phyloP scores from a whole-genome alignment of 2,888 invertebrate species.

The Volucella zonaria region DNA sequence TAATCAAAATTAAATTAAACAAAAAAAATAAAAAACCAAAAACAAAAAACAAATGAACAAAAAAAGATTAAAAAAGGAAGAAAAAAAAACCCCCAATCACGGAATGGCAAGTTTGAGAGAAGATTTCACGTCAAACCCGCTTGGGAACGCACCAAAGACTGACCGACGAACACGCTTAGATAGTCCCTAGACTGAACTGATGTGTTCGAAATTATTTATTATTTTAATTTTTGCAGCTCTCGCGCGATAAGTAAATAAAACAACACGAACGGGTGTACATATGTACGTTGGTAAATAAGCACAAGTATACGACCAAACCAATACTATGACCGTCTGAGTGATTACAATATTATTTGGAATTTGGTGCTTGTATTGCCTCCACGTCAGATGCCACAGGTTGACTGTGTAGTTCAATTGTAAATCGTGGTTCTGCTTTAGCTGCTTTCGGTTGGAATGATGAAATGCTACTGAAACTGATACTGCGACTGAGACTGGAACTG shows the following conservation, averaged over 20 bases:
- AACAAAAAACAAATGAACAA: neutral
- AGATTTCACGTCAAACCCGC: slow-evolving; percentile 75
- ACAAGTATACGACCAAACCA: slow-evolving; percentile 11
- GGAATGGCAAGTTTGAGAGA: slow-evolving; percentile 34
- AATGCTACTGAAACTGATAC: slow-evolving; percentile 52
- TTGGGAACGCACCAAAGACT: slow-evolving; percentile 76
- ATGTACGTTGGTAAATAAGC: slow-evolving; percentile 30
- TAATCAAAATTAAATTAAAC: slow-evolving; percentile 12
- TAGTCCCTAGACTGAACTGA: slow-evolving; percentile 63
- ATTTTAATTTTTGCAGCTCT: slow-evolving; percentile 52
- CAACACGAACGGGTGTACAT: slow-evolving; percentile 63
- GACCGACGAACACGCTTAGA: slow-evolving; percentile 68
- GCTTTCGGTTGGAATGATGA: slow-evolving; percentile 60
- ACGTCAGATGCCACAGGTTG: slow-evolving; percentile 57
- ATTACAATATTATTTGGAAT: slow-evolving; percentile 53
- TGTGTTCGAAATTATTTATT: slow-evolving; percentile 43
- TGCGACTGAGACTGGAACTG: neutral
- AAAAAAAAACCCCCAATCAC: slow-evolving; percentile 17
- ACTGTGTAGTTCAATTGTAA: slow-evolving; percentile 28
- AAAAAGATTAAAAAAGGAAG: neutral
- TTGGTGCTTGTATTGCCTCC: slow-evolving; percentile 38
- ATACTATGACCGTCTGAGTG: slow-evolving; percentile 14
- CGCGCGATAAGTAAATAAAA: slow-evolving; percentile 71
- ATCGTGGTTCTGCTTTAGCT: slow-evolving; percentile 7
- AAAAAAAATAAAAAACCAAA: neutral